phyloP scores from a whole-genome alignment of 2,797 vertebrate species.

The Orientallactaga sibirica region DNA sequence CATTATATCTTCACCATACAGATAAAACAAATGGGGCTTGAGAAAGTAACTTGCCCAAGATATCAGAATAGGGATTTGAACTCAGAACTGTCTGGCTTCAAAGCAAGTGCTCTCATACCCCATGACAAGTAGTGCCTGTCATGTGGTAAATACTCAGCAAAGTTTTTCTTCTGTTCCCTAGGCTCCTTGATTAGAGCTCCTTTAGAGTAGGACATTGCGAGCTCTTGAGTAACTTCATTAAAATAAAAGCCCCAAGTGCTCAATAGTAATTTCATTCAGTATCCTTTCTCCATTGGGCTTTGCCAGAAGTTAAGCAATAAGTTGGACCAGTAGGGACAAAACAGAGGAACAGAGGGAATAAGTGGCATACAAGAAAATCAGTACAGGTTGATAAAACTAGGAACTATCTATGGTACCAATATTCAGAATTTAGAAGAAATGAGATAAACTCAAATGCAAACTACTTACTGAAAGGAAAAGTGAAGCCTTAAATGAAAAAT shows the following conservation, averaged over 20 bases:
- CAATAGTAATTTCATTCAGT: constrained; percentile 11
- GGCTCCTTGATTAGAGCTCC: constrained; percentile 12
- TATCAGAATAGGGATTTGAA: constrained; percentile 33
- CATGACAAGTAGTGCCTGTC: background rate
- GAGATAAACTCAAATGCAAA: background rate
- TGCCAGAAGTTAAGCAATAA: constrained; percentile 60
- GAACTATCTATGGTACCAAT: background rate
- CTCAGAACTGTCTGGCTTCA: background rate
- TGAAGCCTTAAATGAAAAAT: constrained; percentile 33
- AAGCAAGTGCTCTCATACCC: background rate
- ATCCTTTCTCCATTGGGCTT: background rate
- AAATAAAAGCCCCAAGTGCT: constrained; percentile 63
- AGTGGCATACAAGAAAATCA: constrained; percentile 38
- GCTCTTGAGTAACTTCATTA: constrained; percentile 47
- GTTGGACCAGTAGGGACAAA: constrained; percentile 9
- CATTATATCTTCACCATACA: background rate
- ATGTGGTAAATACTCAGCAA: background rate
- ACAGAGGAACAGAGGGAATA: constrained; percentile 40
- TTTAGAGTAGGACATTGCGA: background rate
- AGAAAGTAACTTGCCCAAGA: background rate
- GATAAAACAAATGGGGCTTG: background rate
- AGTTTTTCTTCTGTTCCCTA: background rate
- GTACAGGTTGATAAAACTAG: constrained; percentile 14
- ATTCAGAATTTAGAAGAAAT: constrained; percentile 42
- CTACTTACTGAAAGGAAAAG: background rate